Percentiles rank a stretch among this genome's conserved stretches.
Evolutionary conservation across 2,888 invertebrate species (phyloP).

Genomic region (Drosophila aldrichi): DNA sequence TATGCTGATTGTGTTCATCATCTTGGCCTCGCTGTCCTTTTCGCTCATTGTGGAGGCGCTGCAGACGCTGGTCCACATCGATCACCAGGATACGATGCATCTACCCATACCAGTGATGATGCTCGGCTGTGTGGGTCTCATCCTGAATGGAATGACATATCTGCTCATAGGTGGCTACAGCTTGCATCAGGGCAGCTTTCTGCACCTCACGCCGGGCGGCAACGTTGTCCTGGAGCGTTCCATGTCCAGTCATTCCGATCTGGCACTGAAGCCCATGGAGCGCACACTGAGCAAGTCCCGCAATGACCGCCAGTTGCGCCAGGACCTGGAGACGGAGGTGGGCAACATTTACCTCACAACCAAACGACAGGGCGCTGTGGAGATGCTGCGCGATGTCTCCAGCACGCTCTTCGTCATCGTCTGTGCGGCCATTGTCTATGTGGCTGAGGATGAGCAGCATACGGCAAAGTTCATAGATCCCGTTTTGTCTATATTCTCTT

Average conservation of each 20-base stretch:
- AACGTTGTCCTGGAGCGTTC: conserved; percentile 88
- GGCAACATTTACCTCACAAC: conserved; percentile 74
- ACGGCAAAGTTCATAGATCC: conserved; percentile 92
- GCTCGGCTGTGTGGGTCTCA: conserved; percentile 89
- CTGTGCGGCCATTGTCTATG: conserved; percentile 88
- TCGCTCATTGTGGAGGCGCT: conserved; percentile 92
- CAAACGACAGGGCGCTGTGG: conserved; percentile 87
- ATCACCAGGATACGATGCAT: conserved; percentile 90
- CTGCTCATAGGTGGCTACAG: conserved; percentile 92
- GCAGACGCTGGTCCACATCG: conserved; percentile 91
- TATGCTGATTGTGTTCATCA: conserved; percentile 92
- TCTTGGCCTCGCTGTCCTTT: conserved; percentile 93
- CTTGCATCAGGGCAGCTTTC: conserved; percentile 89
- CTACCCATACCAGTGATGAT: conserved; percentile 90
- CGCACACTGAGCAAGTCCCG: conserved; percentile 85
- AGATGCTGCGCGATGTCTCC: conserved; percentile 88
- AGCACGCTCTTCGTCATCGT: conserved; percentile 92
- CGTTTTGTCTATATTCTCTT: conserved; percentile 90
- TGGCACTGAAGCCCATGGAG: conserved; percentile 83
- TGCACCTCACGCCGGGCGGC: conserved; percentile 88
- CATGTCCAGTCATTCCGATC: conserved; percentile 70
- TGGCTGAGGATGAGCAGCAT: conserved; percentile 86
- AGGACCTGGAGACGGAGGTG: conserved; percentile 69
- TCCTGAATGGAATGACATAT: conserved; percentile 92
- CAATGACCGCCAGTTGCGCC: conserved; percentile 67